A percentile compares a stretch with the other conserved stretches of the same genome.
Evolutionary conservation across 2,113 vertebrate species (phyloP).

Genomic region (Genyomyrus donnyi): DNA sequence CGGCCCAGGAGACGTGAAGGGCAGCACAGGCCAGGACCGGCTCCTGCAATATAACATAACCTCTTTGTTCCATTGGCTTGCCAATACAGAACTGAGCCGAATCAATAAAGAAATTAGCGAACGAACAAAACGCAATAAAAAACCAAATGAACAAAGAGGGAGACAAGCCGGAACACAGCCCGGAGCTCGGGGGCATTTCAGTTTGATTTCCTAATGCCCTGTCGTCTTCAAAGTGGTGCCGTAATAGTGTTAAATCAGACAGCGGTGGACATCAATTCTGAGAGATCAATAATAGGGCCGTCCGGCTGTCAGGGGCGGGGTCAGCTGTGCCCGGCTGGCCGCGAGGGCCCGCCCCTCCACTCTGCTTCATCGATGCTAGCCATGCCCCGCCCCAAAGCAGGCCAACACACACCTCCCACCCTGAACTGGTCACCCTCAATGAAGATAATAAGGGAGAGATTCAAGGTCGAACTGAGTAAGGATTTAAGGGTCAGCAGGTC

Average conservation of each 20-base stretch:
- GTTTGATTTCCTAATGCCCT: conserved; percentile 10
- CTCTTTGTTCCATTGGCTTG: not conserved
- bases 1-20: not conserved
- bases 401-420: not conserved
- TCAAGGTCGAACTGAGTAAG: not conserved
- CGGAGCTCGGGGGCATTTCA: not conserved
- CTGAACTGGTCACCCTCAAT: not conserved
- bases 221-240: not conserved
- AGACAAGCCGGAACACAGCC: not conserved
- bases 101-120: conserved; percentile 6
- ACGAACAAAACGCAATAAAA: not conserved
- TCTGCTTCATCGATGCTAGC: not conserved
- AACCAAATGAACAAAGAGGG: not conserved
- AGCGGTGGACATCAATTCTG: conserved; percentile 2
- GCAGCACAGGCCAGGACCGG: not conserved
- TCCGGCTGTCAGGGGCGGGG: not conserved
- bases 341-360: not conserved
- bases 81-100: not conserved
- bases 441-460: not conserved
- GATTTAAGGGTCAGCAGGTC: not conserved
- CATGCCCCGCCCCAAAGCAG: not conserved
- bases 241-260: conserved; percentile 15
- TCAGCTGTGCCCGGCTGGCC: not conserved
- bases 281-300: not conserved
- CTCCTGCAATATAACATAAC: not conserved